Evolutionary conservation across 2,797 vertebrate genomes (phyloP).

Genomic region (Dromococcyx pavoninus): DNA sequence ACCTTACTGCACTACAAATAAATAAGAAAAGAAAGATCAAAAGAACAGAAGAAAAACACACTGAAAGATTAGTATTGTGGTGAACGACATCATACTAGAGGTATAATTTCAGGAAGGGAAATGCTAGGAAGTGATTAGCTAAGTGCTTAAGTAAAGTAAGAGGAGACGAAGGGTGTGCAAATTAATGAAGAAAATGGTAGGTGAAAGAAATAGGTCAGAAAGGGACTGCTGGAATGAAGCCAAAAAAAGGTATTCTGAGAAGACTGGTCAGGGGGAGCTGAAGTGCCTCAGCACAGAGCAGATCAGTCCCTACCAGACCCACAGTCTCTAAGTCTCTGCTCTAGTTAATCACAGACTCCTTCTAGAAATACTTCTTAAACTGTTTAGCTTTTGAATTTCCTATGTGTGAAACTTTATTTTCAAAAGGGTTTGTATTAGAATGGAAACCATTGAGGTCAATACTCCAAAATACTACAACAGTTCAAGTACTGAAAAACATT

Average conservation of each 20-base stretch:
- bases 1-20: background rate
- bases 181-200: background rate
- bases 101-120: background rate
- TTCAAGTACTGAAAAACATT: background rate
- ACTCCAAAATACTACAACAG: background rate
- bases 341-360: background rate
- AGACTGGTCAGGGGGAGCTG: background rate
- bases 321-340: background rate
- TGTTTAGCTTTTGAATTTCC: background rate
- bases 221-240: background rate
- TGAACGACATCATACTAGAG: background rate
- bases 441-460: background rate
- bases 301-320: background rate
- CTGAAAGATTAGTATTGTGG: background rate
- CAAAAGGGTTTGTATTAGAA: background rate
- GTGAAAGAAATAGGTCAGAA: background rate
- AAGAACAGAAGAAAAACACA: background rate
- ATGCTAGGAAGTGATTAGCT: background rate
- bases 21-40: background rate
- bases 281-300: background rate
- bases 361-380: background rate
- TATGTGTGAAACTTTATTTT: background rate
- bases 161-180: background rate
- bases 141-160: background rate
- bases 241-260: background rate